Conservation (phyloP, 2,797 vertebrate species). For the Mus spretus region DNA sequence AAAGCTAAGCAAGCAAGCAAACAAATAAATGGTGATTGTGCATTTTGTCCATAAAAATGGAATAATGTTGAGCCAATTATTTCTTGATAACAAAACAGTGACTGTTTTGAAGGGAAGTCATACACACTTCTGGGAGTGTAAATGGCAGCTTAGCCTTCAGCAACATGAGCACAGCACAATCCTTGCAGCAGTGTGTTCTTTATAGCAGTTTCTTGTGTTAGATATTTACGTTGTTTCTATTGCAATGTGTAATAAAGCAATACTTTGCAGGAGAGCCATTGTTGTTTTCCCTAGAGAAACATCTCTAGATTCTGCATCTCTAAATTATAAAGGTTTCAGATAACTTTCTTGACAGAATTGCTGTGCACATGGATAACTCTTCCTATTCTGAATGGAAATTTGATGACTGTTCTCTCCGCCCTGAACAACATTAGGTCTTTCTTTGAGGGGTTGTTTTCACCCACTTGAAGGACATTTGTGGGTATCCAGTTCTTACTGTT, state of each 20-base stretch:
- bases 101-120: slow-evolving; percentile 49
- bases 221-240: slow-evolving; percentile 40
- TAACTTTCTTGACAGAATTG: slow-evolving; percentile 17
- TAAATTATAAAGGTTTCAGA: slow-evolving; percentile 46
- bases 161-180: not conserved
- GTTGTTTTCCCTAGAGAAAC: slow-evolving; percentile 14
- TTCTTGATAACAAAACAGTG: slow-evolving; percentile 8
- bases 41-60: not conserved
- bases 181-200: not conserved
- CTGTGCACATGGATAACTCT: not conserved
- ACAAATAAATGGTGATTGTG: not conserved
- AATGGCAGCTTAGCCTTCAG: not conserved
- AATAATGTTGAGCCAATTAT: not conserved
- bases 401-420: not conserved
- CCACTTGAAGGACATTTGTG: not conserved
- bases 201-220: not conserved
- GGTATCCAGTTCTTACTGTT: not conserved
- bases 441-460: not conserved
- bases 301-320: slow-evolving; percentile 59
- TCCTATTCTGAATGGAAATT: not conserved
- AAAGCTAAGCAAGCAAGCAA: slow-evolving; percentile 8
- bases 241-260: slow-evolving; percentile 1
- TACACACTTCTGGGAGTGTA: not conserved
- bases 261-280: not conserved
- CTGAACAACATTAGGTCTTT: not conserved